phyloP scores from a whole-genome alignment of 2,113 vertebrate species.

The Pelobates fuscus region DNA sequence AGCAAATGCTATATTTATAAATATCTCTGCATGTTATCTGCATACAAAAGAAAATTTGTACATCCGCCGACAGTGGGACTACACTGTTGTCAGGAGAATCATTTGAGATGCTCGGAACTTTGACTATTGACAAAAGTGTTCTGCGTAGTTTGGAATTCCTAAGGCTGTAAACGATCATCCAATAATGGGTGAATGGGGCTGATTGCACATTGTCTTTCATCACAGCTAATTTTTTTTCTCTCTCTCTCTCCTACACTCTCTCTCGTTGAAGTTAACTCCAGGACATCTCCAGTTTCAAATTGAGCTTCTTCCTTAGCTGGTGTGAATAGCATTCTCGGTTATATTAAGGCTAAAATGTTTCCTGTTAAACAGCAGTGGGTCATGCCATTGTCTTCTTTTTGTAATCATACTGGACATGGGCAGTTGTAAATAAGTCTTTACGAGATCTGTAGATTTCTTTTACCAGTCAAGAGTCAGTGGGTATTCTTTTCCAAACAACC shows the following conservation, averaged over 20 bases:
- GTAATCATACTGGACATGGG: background rate
- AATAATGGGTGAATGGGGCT: background rate
- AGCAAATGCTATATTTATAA: slow-evolving; percentile 85
- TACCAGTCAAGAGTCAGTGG: background rate
- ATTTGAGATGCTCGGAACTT: slow-evolving; percentile 54
- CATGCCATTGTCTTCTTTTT: too few relatives aligned
- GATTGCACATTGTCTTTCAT: slow-evolving; percentile 15
- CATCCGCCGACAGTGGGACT: slow-evolving; percentile 90
- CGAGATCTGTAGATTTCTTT: background rate
- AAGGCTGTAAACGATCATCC: slow-evolving; percentile 48
- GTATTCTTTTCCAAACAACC: background rate
- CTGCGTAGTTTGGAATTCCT: slow-evolving; percentile 58
- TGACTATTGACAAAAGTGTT: background rate
- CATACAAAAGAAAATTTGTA: slow-evolving; percentile 89
- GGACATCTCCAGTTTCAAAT: background rate
- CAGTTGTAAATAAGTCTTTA: background rate
- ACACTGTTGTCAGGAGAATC: slow-evolving; percentile 60
- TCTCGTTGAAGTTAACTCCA: background rate
- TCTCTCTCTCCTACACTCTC: background rate
- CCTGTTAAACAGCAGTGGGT: too few relatives aligned
- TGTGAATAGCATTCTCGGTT: too few relatives aligned
- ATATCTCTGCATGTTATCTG: slow-evolving; percentile 91
- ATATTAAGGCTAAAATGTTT: too few relatives aligned
- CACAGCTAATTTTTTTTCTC: background rate
- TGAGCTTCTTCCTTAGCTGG: too few relatives aligned